These are phyloP conservation scores for Tolypeutes matacus DNA, from an alignment of 2,797 vertebrate species.

Conservation along the genomic window DNA sequence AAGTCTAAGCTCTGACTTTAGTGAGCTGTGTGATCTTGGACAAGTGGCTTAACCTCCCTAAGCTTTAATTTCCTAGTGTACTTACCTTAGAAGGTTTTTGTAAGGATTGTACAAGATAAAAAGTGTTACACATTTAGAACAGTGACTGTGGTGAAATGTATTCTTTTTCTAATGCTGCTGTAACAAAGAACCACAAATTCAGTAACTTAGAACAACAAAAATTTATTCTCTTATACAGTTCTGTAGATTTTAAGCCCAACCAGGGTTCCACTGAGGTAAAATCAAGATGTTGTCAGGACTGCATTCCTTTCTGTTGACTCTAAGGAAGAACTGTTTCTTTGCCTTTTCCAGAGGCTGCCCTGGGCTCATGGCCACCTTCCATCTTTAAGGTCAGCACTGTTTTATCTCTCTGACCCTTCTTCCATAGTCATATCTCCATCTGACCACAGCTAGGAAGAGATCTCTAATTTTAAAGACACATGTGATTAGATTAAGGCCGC, in stretches of 20 bases:
- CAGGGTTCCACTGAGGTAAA: not conserved
- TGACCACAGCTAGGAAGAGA: not conserved
- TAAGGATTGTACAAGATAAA: not conserved
- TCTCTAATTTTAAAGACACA: not conserved
- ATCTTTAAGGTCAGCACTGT: not conserved
- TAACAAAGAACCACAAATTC: not conserved
- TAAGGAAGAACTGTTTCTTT: no score
- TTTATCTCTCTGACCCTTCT: no score
- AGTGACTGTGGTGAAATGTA: fast-evolving
- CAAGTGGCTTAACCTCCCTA: not conserved
- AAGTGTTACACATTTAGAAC: not conserved
- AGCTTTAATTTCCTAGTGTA: not conserved
- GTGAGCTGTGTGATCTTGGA: not conserved
- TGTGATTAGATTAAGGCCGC: not conserved
- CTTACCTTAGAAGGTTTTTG: not conserved
- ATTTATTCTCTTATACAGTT: not conserved
- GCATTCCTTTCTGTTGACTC: not conserved
- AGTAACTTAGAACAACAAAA: not conserved
- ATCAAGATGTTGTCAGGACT: not conserved
- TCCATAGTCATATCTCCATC: fast-evolving
- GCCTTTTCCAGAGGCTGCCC: not conserved
- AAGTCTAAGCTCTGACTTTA: not conserved
- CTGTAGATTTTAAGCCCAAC: not conserved
- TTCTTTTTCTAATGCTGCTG: not conserved
- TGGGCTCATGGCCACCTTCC: not conserved